Evolutionary conservation across 2,797 vertebrate genomes (phyloP).

Genomic region (Eleutherodactylus coqui): DNA sequence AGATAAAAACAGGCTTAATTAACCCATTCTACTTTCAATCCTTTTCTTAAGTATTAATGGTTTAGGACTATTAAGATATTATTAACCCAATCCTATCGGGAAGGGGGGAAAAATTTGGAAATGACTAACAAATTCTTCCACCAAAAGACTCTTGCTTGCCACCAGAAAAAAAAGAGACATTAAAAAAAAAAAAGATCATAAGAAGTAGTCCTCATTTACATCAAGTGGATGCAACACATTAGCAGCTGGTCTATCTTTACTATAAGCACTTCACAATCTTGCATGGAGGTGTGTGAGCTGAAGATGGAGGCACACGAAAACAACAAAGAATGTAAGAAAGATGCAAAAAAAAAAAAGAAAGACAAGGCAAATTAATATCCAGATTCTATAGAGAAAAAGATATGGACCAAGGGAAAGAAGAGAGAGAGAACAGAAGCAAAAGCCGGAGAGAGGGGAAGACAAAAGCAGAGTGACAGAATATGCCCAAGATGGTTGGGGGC

Average conservation of each 20-base stretch:
- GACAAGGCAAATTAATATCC: not conserved
- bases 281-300: not conserved
- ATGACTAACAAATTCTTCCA: not conserved
- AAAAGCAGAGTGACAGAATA: constrained; percentile 51
- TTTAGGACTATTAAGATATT: not conserved
- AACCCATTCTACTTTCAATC: not conserved
- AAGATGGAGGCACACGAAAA: not conserved
- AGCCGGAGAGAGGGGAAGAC: constrained; percentile 39
- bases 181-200: not conserved
- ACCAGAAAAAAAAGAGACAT: too few species aligned
- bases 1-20: not conserved
- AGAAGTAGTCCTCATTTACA: not conserved
- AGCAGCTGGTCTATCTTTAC: constrained; percentile 5
- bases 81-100: not conserved
- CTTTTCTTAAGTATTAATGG: not conserved
- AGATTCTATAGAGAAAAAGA: constrained; percentile 27
- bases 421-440: constrained; percentile 18
- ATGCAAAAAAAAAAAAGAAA: not conserved
- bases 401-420: constrained; percentile 12
- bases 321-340: constrained; percentile 6
- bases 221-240: not conserved
- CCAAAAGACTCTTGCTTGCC: not conserved
- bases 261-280: not conserved
- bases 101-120: not conserved
- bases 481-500: constrained; percentile 60